Base-by-base conservation (phyloP, 2,888 invertebrate genomes). In the Diaprepes abbreviatus region DNA sequence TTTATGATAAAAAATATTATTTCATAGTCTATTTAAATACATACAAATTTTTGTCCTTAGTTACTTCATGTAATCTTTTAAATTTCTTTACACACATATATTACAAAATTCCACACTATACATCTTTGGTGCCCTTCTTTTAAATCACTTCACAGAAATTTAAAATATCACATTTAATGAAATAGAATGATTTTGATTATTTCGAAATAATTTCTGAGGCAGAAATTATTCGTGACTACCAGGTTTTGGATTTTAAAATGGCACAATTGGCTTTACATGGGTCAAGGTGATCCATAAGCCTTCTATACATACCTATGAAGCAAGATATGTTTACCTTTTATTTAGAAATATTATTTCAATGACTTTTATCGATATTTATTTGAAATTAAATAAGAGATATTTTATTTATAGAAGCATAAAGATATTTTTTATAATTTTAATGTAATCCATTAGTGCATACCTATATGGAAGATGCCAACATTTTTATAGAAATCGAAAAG, bases 281-380 rank as follows among this genome's bases (percentile, higher is more conserved):
- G 16, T 7, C 5, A 33, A 14, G 12, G 35, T 35, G 45, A 19
- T 43, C 31, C 3, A 14, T 19, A 45, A 60, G 63, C 63, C 63
- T 40, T 63, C 40, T 19, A 6, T 40, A 28, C 48, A 63, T 54
- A 63, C 19, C 43, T 40, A 63, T 43, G 2, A 17, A 33, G 54
- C 63, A 21, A 62, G 52, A 62, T 63, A 63, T 54, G 63, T 63
- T n/a, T 14, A 52, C 28, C 14, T 28, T 24, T n/a, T 35, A n/a
- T n/a, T 35, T n/a, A n/a, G 7, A 35, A 35, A 35, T 35, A n/a
- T n/a, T n/a, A n/a, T n/a, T n/a, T n/a, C n/a, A n/a, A n/a, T n/a
- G n/a, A n/a, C n/a, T n/a, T n/a, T n/a, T n/a, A n/a, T n/a, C n/a
- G 9, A 14, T 28, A 12, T 28, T 6, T 12, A n/a, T n/a, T n/a